A percentile compares a stretch with the other conserved stretches of the same genome.
These are phyloP conservation scores for Helicorthomorpha holstii DNA, from an alignment of 1,140 invertebrate species.

Conservation along the genomic window DNA sequence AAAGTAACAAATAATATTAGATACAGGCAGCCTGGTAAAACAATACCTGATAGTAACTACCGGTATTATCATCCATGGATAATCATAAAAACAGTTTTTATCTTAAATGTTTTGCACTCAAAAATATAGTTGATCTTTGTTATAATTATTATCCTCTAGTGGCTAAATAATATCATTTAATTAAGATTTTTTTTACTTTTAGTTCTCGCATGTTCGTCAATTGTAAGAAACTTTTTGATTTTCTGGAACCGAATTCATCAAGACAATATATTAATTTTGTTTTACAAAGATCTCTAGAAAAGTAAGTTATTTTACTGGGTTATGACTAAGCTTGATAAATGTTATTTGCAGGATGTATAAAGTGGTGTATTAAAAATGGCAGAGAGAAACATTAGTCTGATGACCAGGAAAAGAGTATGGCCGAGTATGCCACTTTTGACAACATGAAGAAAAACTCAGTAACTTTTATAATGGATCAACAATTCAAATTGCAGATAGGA, in stretches of 20 bases:
- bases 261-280: slow-evolving; percentile 52
- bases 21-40: too few relatives aligned
- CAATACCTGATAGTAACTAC: too few relatives aligned
- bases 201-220: slow-evolving; percentile 34
- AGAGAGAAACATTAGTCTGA: not conserved
- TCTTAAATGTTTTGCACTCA: too few relatives aligned
- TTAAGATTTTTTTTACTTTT: not conserved
- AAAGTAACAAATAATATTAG: too few relatives aligned
- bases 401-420: not conserved
- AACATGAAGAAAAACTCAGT: not conserved
- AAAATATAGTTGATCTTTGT: too few relatives aligned
- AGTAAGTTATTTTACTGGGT: slow-evolving; percentile 21
- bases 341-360: not conserved
- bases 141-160: too few relatives aligned
- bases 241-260: slow-evolving; percentile 43
- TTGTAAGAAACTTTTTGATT: slow-evolving; percentile 55
- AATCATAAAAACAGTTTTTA: too few relatives aligned
- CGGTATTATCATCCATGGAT: too few relatives aligned
- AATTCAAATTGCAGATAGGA: not conserved
- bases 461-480: not conserved
- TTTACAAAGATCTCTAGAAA: slow-evolving; percentile 60
- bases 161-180: not conserved
- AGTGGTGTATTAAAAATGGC: not conserved
- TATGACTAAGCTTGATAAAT: not conserved
- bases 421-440: not conserved